Base-by-base conservation (phyloP, 1,140 invertebrate genomes). In the Odontomachus brunneus region DNA sequence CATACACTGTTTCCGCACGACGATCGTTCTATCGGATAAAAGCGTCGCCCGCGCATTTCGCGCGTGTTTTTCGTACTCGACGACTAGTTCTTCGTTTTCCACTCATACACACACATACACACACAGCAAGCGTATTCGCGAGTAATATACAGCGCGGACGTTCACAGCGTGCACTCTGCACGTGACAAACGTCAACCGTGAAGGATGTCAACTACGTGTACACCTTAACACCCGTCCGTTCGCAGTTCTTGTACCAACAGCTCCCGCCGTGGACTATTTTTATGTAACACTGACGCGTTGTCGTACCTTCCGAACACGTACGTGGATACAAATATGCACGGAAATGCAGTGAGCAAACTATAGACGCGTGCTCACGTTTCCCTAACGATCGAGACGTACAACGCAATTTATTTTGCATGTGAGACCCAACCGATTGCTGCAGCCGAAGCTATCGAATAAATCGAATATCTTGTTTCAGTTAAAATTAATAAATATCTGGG, bases 101-200 rank as follows among this genome's bases (percentile, higher is more conserved):
- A 49, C n/a, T n/a, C n/a, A n/a, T n/a, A n/a, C n/a, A n/a, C n/a
- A n/a, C n/a, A n/a, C n/a, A n/a, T n/a, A n/a, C n/a, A n/a, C n/a
- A n/a, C n/a, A n/a, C n/a, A n/a, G 57, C 44, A 74, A 33, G 38
- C 38, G 29, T 74, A 76, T 38, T 49, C 73, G 38, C 12, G 48
- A 76, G 15, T 66, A 66, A 76, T 65, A 24, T n/a, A 38, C 24
- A 22, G 33, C 33, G 19, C 29, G 19, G 12, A 17, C 24, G 33
- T 60, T 60, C 15, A 7, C 9, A 44, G 9, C 38, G 38, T 4
- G 29, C 19, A 19, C 26, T 22, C 63, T 75, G 57, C 72, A 75
- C 26, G 19, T 53, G 74, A 66, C 74, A 76, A 76, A 76, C 48
- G 38, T 76, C 29, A 66, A 51, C 33, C 15, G 48, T 53, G 74